phyloP scores from a whole-genome alignment of 2,888 invertebrate genomes.

The Dascillus cervinus region DNA sequence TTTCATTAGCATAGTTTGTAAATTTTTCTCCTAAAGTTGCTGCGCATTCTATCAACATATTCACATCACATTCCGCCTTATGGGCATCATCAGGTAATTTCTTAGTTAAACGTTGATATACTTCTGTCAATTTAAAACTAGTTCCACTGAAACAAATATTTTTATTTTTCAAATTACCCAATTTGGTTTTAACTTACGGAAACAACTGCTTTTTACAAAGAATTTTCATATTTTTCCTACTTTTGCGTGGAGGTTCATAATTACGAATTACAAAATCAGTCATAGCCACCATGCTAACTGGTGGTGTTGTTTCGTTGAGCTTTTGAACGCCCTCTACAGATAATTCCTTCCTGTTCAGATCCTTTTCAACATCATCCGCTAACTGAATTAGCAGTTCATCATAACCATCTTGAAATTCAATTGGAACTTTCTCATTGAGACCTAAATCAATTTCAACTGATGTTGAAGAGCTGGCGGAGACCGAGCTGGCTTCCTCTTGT shows the following conservation, averaged over 20 bases:
- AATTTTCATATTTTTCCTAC: no score
- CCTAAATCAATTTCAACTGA: neutral
- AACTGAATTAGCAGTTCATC: conserved; percentile 40
- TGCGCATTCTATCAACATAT: conserved; percentile 55
- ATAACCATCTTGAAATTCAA: conserved; percentile 38
- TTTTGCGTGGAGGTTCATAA: no score
- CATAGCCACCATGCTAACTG: no score
- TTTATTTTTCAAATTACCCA: no score
- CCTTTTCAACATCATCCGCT: conserved; percentile 33
- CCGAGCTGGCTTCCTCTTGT: conserved; percentile 1
- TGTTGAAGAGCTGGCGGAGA: no score
- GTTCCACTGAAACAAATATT: conserved; percentile 11
- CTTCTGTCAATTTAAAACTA: conserved; percentile 47
- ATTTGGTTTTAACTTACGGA: no score
- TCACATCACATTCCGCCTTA: conserved; percentile 61
- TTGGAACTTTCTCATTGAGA: conserved; percentile 13
- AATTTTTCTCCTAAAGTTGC: conserved; percentile 50
- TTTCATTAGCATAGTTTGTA: conserved; percentile 46
- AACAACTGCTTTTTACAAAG: no score
- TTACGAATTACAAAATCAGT: no score
- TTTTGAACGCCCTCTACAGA: conserved; percentile 29
- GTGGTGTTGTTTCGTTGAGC: conserved; percentile 50
- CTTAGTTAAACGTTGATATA: conserved; percentile 50
- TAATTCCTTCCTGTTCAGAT: conserved; percentile 21
- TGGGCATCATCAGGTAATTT: conserved; percentile 47